These are phyloP conservation scores for Venustoraphidia nigricollis DNA, from an alignment of 2,888 invertebrate species.

Conservation along the genomic window DNA sequence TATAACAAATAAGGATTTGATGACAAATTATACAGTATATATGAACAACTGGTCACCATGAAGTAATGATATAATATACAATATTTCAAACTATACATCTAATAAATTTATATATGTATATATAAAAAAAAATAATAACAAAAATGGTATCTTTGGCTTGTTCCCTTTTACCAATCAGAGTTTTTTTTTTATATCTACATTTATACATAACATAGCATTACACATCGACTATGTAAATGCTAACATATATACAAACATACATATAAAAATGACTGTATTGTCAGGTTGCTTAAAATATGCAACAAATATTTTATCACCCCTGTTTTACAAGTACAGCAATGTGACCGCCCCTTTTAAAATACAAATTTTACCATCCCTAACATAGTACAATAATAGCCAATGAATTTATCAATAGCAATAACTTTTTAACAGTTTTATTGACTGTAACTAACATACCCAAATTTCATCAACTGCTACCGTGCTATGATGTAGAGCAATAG, in stretches of 20 bases:
- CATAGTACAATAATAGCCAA: no score
- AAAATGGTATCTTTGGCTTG: slow-evolving; percentile 58
- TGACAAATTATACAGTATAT: no score
- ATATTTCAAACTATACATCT: no score
- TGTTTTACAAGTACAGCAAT: slow-evolving; percentile 8
- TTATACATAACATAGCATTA: slow-evolving; percentile 5
- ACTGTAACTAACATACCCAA: no score
- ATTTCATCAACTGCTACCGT: no score
- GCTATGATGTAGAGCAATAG: no score
- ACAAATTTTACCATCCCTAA: no score
- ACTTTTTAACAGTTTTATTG: no score
- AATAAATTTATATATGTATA: slow-evolving; percentile 13
- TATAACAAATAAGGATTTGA: no score
- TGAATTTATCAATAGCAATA: no score
- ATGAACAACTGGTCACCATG: no score
- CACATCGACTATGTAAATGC: neutral
- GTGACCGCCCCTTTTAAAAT: slow-evolving; percentile 10
- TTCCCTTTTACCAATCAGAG: slow-evolving; percentile 60
- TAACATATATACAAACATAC: neutral
- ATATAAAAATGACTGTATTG: neutral
- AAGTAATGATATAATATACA: no score
- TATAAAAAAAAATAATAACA: slow-evolving; percentile 48
- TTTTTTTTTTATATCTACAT: slow-evolving; percentile 16
- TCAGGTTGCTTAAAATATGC: neutral
- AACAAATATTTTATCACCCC: neutral